Percentiles rank a stretch among this genome's conserved stretches.
Conservation (phyloP, 1,140 invertebrate species). For the Wasmannia auropunctata region DNA sequence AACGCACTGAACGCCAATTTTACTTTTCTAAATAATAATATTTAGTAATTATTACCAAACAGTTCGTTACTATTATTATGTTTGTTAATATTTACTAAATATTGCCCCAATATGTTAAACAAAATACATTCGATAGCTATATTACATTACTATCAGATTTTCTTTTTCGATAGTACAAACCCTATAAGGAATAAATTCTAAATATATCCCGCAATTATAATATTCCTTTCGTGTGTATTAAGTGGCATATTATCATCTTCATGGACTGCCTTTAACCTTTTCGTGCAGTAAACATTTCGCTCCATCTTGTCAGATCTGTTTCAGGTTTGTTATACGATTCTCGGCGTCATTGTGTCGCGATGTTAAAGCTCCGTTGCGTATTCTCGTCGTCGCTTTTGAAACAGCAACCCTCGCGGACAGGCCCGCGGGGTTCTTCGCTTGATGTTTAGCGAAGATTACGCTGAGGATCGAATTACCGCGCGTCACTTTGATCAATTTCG, state of each 20-base stretch:
- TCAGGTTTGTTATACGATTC: not conserved
- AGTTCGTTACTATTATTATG: too few relatives aligned
- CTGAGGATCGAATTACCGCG: conserved; percentile 5
- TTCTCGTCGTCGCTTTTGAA: not conserved
- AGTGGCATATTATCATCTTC: not conserved
- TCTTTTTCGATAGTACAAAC: too few relatives aligned
- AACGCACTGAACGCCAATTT: too few relatives aligned
- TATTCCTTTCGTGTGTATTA: not conserved
- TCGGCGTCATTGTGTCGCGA: not conserved
- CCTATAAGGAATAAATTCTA: not conserved
- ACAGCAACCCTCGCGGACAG: not conserved
- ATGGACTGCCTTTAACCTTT: not conserved
- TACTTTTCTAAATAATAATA: too few relatives aligned
- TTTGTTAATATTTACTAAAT: too few relatives aligned
- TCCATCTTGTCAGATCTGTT: not conserved
- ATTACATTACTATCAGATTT: too few relatives aligned
- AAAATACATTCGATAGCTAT: too few relatives aligned
- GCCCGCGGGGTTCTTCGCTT: not conserved
- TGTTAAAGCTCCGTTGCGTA: not conserved
- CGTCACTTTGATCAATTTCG: conserved; percentile 44
- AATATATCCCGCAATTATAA: not conserved
- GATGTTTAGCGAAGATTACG: conserved; percentile 50
- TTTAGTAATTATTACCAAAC: too few relatives aligned
- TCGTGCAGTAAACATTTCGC: not conserved
- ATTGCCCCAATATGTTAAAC: too few relatives aligned